These are phyloP conservation scores for Pipra filicauda DNA, from an alignment of 2,113 vertebrate species.

Conservation along the genomic window DNA sequence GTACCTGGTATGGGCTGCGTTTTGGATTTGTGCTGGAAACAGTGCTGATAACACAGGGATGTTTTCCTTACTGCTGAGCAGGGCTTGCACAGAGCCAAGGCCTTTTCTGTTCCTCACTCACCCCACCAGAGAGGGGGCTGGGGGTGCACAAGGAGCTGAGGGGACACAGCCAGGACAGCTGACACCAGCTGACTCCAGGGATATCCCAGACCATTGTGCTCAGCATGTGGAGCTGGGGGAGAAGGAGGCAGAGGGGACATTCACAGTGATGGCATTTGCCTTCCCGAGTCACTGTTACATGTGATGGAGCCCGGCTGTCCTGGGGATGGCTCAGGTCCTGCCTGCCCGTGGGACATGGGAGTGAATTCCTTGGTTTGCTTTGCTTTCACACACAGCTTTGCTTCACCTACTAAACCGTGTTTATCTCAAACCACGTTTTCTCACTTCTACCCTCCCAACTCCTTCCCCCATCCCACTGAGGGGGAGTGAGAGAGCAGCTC, in stretches of 20 bases:
- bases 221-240: not conserved
- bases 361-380: accelerated
- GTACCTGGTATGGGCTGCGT: not conserved
- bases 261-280: accelerated
- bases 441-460: not conserved
- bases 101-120: not conserved
- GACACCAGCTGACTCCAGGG: not conserved
- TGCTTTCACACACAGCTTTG: not conserved
- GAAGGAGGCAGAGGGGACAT: not conserved
- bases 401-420: not conserved
- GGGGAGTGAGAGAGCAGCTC: not conserved
- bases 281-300: accelerated
- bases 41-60: not conserved
- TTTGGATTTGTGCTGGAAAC: not conserved
- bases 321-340: not conserved
- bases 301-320: not conserved
- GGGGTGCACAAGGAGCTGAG: not conserved
- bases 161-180: not conserved
- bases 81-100: not conserved
- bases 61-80: not conserved
- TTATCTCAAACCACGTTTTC: not conserved
- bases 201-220: not conserved
- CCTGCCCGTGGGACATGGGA: accelerated
- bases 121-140: not conserved
- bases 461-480: accelerated